phyloP scores from a whole-genome alignment of 2,888 invertebrate species.

The Dryobotodes eremita region DNA sequence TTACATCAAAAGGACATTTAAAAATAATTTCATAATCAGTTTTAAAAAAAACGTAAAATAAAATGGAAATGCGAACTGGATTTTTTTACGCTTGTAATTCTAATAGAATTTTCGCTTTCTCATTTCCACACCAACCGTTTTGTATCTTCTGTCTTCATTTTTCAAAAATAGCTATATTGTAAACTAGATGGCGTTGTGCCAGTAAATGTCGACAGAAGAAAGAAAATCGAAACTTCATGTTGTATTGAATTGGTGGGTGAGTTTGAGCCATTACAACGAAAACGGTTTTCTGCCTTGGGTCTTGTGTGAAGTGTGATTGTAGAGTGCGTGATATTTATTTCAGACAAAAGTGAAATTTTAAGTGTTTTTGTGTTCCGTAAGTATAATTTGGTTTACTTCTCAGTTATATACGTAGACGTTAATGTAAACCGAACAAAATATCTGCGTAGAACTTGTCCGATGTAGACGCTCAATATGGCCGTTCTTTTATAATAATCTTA shows the following conservation, averaged over 20 bases:
- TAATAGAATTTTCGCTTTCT: constrained; percentile 12
- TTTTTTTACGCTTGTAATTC: constrained; percentile 32
- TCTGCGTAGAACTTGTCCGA: constrained; percentile 67
- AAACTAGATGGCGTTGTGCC: constrained; percentile 76
- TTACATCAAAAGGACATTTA: background rate
- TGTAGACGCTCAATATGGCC: constrained; percentile 89
- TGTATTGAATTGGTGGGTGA: constrained; percentile 68
- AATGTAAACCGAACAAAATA: constrained; percentile 42
- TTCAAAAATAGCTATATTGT: background rate
- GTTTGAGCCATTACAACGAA: constrained; percentile 83
- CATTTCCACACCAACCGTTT: constrained; percentile 10
- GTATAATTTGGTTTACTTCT: constrained; percentile 71
- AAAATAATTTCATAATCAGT: rapidly evolving
- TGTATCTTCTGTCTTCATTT: constrained; percentile 39
- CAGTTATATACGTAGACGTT: constrained; percentile 54
- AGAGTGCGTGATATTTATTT: constrained; percentile 85
- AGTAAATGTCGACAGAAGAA: constrained; percentile 69
- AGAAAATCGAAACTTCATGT: constrained; percentile 82
- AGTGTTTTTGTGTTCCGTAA: constrained; percentile 87
- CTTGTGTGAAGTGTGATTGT: constrained; percentile 88
- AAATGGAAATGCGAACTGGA: background rate
- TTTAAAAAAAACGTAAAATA: background rate
- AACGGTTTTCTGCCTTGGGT: constrained; percentile 90
- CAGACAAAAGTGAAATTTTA: constrained; percentile 79
- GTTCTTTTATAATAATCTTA: constrained; percentile 81